Percentiles rank a stretch among this genome's conserved stretches.
These are phyloP conservation scores for rabbit (Oryctolagus cuniculus) DNA, from an alignment of 2,113 vertebrate species.

Conservation along the genomic window DNA sequence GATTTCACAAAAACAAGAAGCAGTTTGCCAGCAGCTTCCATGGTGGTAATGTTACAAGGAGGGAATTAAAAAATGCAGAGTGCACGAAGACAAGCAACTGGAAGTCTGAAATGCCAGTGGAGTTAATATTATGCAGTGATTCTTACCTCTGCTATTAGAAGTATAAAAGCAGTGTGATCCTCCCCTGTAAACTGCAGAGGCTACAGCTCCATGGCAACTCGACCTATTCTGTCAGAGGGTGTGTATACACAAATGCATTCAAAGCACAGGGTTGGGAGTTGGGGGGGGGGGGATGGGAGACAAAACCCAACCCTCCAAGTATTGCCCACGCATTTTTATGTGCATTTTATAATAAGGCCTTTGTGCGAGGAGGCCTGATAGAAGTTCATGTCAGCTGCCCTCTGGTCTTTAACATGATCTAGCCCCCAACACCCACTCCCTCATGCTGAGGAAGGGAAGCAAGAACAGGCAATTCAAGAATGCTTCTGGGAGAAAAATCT, in stretches of 20 bases:
- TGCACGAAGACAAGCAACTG: slow-evolving; percentile 62
- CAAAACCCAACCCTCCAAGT: slow-evolving; percentile 58
- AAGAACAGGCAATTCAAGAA: slow-evolving; percentile 61
- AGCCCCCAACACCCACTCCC: neutral
- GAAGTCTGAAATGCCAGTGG: slow-evolving; percentile 77
- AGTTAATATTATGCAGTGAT: slow-evolving; percentile 84
- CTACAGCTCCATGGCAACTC: slow-evolving; percentile 88
- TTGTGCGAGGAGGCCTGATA: slow-evolving; percentile 77
- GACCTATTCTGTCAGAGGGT: slow-evolving; percentile 78
- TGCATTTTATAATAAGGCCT: slow-evolving; percentile 69
- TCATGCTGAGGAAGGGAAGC: slow-evolving; percentile 57
- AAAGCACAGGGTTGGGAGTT: slow-evolving; percentile 67
- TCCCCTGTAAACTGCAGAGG: slow-evolving; percentile 79
- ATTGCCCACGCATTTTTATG: slow-evolving; percentile 62
- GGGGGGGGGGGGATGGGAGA: slow-evolving; percentile 2
- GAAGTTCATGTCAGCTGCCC: slow-evolving; percentile 20
- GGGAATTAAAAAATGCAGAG: slow-evolving; percentile 73
- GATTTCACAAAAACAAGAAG: slow-evolving; percentile 60
- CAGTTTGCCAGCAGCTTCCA: slow-evolving; percentile 59
- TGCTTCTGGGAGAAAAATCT: neutral
- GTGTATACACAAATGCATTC: slow-evolving; percentile 82
- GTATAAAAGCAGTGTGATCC: slow-evolving; percentile 81
- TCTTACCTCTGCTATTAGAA: slow-evolving; percentile 83
- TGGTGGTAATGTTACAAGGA: slow-evolving; percentile 69
- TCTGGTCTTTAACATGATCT: slow-evolving; percentile 19